Base-by-base conservation (phyloP, 1,140 invertebrate species). In the Choristoneura fumiferana region DNA sequence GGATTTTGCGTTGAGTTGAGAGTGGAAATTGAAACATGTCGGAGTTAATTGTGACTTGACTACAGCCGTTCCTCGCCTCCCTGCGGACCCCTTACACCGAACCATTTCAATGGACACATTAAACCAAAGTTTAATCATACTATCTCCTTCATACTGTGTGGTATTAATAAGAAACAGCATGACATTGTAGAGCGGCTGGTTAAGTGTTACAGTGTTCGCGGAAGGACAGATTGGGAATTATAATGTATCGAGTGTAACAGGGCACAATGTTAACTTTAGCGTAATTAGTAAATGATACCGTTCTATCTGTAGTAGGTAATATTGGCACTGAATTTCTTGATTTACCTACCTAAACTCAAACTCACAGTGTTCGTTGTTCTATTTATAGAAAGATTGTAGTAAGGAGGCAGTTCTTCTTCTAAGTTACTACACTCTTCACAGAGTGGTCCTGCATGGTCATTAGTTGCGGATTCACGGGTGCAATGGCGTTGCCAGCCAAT, bases 21-120 rank as follows among this genome's bases (percentile, higher is more conserved):
- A 71, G 66, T 76, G 65, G 70, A 69, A 79, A 79, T 78, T 74
- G 77, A 76, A 80, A 78, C 71, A 78, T 80, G 77, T 76, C 73
- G 65, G 55, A 76, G 75, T 80, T 80, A 78, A 80, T 80, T 80
- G 74, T 69, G 63, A 70, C 73, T 61, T 68, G 72, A 64, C 60
- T 58, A 54, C 40, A 58, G 54, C 22, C 54, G 54, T 52, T 58
- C 61, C 34, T 54, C 58, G 59, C 12, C 59, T 60, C 57, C 38
- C 59, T 35, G 34, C 53, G 34, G 65, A 63, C 62, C 65, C 56
- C 37, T 54, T 54, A 68, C 58, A 63, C 58, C 29, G 57, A 18
- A 45, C 36, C 18, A 59, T 52, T 45, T 45, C 40, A 45, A 10
- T 52, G 22, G 6, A 29, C 54, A 43, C 58, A 57, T 56, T 36